Percentiles rank a stretch among this genome's conserved stretches.
These are phyloP conservation scores for Zingel zingel DNA, from an alignment of 2,113 vertebrate species.

Conservation along the genomic window DNA sequence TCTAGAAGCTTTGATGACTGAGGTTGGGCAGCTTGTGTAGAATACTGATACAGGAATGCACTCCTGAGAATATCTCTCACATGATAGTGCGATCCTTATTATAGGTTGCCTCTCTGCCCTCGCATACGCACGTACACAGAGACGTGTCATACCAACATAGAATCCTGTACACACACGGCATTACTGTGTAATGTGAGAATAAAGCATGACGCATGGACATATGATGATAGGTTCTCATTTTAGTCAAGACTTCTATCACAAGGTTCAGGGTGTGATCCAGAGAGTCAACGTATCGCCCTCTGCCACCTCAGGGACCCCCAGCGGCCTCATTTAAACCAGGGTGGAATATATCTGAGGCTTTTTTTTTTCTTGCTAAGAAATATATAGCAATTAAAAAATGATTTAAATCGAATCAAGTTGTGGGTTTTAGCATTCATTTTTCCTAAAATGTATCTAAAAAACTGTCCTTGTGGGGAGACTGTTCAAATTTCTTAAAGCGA, in stretches of 20 bases:
- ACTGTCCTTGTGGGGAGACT: neutral
- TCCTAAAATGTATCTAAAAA: neutral
- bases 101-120: constrained; percentile 31
- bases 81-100: constrained; percentile 59
- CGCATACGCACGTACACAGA: constrained; percentile 16
- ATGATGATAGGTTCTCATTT: constrained; percentile 45
- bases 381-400: neutral
- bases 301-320: neutral
- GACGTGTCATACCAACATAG: neutral
- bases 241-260: constrained; percentile 56
- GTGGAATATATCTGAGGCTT: neutral
- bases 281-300: constrained; percentile 17
- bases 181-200: constrained; percentile 49
- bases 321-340: constrained; percentile 1
- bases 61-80: constrained; percentile 64
- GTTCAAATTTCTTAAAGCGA: neutral
- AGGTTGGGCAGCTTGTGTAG: neutral
- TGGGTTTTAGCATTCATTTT: neutral
- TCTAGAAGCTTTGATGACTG: neutral
- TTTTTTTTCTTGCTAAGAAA: too few species aligned
- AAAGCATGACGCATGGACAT: neutral
- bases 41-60: constrained; percentile 23
- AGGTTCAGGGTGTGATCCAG: constrained; percentile 40
- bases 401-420: neutral
- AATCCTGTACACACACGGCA: constrained; percentile 22